Percentiles rank a stretch among this genome's conserved stretches.
phyloP scores from a whole-genome alignment of 2,797 vertebrate species.

The Petrocephalus schoutedeni region DNA sequence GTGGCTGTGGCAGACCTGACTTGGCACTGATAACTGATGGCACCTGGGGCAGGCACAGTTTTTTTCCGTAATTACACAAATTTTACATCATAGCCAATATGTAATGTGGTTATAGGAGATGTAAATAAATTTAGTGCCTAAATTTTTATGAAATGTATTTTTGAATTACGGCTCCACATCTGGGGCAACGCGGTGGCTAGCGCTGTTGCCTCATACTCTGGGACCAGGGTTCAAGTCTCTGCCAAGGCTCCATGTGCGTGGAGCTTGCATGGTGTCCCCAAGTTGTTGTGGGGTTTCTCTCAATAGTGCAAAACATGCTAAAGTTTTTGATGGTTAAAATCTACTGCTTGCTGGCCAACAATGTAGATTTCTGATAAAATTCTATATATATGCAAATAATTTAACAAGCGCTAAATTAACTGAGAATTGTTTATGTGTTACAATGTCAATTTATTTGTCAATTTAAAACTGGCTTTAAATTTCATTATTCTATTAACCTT shows the following conservation, averaged over 20 bases:
- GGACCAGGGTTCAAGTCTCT: no score
- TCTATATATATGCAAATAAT: not conserved
- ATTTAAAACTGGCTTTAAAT: not conserved
- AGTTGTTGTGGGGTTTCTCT: no score
- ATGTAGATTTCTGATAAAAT: not conserved
- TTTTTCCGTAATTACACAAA: not conserved
- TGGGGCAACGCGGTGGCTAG: no score
- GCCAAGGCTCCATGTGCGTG: no score
- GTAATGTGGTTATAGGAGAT: not conserved
- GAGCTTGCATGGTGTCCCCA: no score
- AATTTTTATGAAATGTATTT: not conserved
- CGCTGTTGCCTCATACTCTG: no score
- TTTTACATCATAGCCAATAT: not conserved
- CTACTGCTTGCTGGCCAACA: not conserved
- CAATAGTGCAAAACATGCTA: no score
- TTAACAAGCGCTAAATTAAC: not conserved
- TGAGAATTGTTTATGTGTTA: not conserved
- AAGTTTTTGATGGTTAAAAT: not conserved
- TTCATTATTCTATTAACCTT: not conserved
- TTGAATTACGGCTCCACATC: not conserved
- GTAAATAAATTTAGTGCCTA: not conserved
- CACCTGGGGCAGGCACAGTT: not conserved
- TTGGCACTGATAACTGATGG: no score
- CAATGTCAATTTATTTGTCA: not conserved
- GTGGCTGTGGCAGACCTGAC: no score